Conservation (phyloP, 2,797 vertebrate species). For the Myotis findleyi region DNA sequence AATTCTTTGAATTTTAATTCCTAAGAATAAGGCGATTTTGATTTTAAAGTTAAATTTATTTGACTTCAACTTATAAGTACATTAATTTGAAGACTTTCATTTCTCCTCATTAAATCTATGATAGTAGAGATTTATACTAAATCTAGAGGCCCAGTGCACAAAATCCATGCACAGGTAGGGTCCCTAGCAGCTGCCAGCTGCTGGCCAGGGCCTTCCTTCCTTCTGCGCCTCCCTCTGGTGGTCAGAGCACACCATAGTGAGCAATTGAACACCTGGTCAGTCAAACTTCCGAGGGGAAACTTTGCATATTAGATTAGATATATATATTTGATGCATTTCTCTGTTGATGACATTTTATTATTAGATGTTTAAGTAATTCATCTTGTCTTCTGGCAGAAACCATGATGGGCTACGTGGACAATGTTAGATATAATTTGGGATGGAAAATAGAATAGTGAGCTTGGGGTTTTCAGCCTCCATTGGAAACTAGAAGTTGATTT, state of each 20-base stretch:
- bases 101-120: not conserved
- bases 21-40: not conserved
- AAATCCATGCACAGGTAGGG: too few relatives aligned
- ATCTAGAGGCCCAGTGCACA: too few relatives aligned
- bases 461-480: not conserved
- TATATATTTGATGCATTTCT: not conserved
- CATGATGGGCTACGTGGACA: not conserved
- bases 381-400: not conserved
- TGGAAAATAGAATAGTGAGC: not conserved
- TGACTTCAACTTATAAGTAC: not conserved
- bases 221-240: too few relatives aligned
- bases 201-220: too few relatives aligned
- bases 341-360: not conserved
- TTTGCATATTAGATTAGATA: not conserved
- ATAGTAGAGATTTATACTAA: not conserved
- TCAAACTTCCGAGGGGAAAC: too few relatives aligned
- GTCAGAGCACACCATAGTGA: too few relatives aligned
- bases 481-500: not conserved
- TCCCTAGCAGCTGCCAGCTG: too few relatives aligned
- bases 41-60: slow-evolving; percentile 30
- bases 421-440: not conserved
- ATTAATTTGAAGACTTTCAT: not conserved
- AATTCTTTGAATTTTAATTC: not conserved
- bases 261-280: too few relatives aligned
- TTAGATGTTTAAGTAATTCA: not conserved